A percentile compares a stretch with the other conserved stretches of the same genome.
Evolutionary conservation across 64 coral and sea anemone species (phyloP).

Genomic region (Porites australiensis): DNA sequence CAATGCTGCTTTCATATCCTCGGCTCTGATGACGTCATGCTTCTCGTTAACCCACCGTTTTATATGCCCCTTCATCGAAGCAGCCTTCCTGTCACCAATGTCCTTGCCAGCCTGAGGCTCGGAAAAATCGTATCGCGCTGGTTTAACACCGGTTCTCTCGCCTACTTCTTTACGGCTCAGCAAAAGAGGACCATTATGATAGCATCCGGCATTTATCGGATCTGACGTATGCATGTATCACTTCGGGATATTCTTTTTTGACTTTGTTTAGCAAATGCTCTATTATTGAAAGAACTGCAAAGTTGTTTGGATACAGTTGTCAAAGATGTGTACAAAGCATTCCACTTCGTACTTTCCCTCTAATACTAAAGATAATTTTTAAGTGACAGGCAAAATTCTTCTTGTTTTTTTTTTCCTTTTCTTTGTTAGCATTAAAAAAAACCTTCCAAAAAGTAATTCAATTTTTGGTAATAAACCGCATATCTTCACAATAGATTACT

Average conservation of each 20-base stretch:
- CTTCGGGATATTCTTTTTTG: neutral
- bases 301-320: constrained; percentile 55
- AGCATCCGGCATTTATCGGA: constrained; percentile 51
- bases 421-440: no score
- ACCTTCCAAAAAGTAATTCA: no score
- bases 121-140: constrained; percentile 28
- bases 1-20: constrained; percentile 49
- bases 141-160: neutral
- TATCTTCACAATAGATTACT: no score
- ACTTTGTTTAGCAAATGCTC: constrained; percentile 22
- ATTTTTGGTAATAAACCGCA: no score
- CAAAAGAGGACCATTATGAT: constrained; percentile 44
- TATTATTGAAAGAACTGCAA: constrained; percentile 31
- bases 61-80: constrained; percentile 29
- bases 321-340: neutral
- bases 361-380: neutral
- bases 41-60: constrained; percentile 27
- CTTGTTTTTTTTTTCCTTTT: no score
- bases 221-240: neutral
- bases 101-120: constrained; percentile 39
- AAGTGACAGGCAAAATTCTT: no score
- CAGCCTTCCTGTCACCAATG: constrained; percentile 28
- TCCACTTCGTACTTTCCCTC: neutral
- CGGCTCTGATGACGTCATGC: constrained; percentile 25
- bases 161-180: constrained; percentile 5